phyloP scores from a whole-genome alignment of 2,797 vertebrate species.

The Notoglanidium macrostoma region DNA sequence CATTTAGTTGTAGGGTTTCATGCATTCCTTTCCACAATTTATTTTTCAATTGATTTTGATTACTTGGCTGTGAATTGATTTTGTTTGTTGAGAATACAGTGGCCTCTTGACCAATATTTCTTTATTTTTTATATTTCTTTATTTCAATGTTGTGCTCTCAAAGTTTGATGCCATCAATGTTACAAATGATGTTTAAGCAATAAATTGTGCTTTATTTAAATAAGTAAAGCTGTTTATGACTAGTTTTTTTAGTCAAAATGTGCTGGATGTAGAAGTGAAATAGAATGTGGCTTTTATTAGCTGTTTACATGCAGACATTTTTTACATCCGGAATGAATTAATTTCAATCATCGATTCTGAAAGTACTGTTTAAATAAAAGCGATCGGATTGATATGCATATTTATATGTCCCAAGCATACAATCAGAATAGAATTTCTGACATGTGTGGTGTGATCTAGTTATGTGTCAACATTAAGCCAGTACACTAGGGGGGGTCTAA shows the following conservation, averaged over 20 bases:
- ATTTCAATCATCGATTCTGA: too few species aligned
- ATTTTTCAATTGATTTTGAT: background rate
- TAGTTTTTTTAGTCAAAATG: background rate
- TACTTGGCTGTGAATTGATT: background rate
- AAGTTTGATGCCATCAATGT: background rate
- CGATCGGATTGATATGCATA: too few species aligned
- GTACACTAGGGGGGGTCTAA: too few species aligned
- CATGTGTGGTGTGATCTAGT: too few species aligned
- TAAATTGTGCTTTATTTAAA: background rate
- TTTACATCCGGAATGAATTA: too few species aligned
- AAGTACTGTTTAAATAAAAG: too few species aligned
- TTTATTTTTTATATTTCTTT: background rate
- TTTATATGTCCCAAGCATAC: too few species aligned
- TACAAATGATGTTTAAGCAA: background rate
- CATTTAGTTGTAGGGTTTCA: background rate
- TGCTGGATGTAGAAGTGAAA: background rate
- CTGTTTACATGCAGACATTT: too few species aligned
- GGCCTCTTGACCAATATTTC: background rate
- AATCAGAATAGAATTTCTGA: too few species aligned
- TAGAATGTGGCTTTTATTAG: background rate
- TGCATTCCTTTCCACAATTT: background rate
- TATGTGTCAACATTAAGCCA: too few species aligned
- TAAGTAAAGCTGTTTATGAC: background rate
- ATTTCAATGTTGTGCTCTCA: background rate
- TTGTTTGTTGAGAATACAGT: background rate